Conservation (phyloP, 2,888 invertebrate genomes). For the Parelbella ahira region DNA sequence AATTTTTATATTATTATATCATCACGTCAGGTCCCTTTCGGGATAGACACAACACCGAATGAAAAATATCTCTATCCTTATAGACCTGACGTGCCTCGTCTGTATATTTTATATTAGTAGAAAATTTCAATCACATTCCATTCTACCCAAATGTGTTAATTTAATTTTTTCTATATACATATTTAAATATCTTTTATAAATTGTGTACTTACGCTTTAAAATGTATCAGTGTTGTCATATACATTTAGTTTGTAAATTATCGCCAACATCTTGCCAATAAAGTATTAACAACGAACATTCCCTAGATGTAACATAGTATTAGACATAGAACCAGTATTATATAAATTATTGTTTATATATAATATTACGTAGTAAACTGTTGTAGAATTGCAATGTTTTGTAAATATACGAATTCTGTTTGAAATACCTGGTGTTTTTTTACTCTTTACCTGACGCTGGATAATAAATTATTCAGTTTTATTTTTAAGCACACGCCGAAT, state of each 20-base stretch:
- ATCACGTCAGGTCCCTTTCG: too few species aligned
- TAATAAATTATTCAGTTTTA: too few species aligned
- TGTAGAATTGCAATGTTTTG: slow-evolving; percentile 50
- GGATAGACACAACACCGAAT: too few species aligned
- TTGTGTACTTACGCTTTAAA: neutral
- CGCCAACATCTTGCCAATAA: slow-evolving; percentile 62
- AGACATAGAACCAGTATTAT: slow-evolving; percentile 27
- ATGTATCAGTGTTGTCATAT: neutral
- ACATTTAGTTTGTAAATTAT: slow-evolving; percentile 25
- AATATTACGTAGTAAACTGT: slow-evolving; percentile 38
- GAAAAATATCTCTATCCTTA: too few species aligned
- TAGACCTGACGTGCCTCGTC: too few species aligned
- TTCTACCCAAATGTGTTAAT: neutral
- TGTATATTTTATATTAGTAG: too few species aligned
- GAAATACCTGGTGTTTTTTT: slow-evolving; percentile 34
- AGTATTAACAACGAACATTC: slow-evolving; percentile 57
- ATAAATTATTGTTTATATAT: slow-evolving; percentile 36
- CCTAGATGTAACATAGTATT: slow-evolving; percentile 25
- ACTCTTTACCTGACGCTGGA: too few species aligned
- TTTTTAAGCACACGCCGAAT: too few species aligned
- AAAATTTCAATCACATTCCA: too few species aligned
- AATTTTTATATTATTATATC: slow-evolving; percentile 24
- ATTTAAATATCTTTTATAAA: too few species aligned
- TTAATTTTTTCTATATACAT: too few species aligned
- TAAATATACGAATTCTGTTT: slow-evolving; percentile 63